These are phyloP conservation scores for Magallana gigas DNA, from an alignment of 1,140 invertebrate genomes.

Conservation along the genomic window DNA sequence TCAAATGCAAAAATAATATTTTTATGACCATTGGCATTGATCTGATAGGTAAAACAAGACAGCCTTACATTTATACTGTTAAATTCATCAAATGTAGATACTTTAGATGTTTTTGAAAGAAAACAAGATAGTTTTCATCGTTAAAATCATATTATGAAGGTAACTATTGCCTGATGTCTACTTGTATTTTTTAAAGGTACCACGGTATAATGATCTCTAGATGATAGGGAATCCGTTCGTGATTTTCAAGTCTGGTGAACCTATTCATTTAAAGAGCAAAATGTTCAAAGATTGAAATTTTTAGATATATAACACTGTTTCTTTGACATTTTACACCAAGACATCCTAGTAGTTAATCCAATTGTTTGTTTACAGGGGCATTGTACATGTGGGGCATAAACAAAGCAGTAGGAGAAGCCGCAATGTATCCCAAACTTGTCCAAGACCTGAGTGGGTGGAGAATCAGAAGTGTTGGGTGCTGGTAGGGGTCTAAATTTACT, in stretches of 20 bases:
- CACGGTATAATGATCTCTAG: slow-evolving; percentile 2
- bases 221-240: slow-evolving; percentile 1
- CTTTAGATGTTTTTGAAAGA: too few relatives aligned
- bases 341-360: background rate
- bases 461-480: slow-evolving; percentile 88
- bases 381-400: slow-evolving; percentile 94
- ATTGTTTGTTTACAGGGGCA: slow-evolving; percentile 67
- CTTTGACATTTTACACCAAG: background rate
- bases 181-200: background rate
- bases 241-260: slow-evolving; percentile 20
- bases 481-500: slow-evolving; percentile 61
- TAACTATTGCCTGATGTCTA: background rate
- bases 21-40: too few relatives aligned
- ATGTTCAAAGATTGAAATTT: background rate
- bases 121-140: too few relatives aligned
- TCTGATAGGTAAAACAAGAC: too few relatives aligned
- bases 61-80: too few relatives aligned
- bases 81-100: too few relatives aligned
- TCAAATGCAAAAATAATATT: too few relatives aligned
- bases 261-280: background rate
- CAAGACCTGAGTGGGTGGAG: slow-evolving; percentile 95
- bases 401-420: slow-evolving; percentile 94
- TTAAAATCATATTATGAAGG: too few relatives aligned
- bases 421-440: slow-evolving; percentile 97
- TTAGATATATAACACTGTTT: background rate